Conservation (phyloP, 1,140 invertebrate genomes). For the Cyrtorhinus lividipennis region DNA sequence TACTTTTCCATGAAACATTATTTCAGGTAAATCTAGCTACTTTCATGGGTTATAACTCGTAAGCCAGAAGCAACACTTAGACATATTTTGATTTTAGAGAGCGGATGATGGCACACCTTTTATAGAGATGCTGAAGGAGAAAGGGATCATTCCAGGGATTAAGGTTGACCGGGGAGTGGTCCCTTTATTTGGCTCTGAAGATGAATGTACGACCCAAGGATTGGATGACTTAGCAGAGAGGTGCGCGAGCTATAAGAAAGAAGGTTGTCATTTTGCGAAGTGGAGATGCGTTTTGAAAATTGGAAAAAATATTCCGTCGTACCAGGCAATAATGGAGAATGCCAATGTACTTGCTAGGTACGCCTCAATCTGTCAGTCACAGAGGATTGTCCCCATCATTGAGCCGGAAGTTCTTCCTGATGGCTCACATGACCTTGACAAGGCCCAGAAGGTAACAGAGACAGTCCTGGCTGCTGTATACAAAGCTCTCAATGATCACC, state of each 20-base stretch:
- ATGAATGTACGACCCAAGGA: slow-evolving; percentile 93
- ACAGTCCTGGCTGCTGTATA: too few relatives aligned
- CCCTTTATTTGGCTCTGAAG: slow-evolving; percentile 64
- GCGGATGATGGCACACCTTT: slow-evolving; percentile 72
- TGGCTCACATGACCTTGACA: slow-evolving; percentile 83
- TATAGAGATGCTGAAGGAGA: slow-evolving; percentile 61
- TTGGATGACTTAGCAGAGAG: slow-evolving; percentile 86
- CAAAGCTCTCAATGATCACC: too few relatives aligned
- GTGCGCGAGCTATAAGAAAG: slow-evolving; percentile 96
- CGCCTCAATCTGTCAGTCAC: slow-evolving; percentile 89
- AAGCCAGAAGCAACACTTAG: too few relatives aligned
- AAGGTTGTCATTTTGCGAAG: slow-evolving; percentile 92
- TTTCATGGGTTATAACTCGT: too few relatives aligned
- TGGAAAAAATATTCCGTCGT: slow-evolving; percentile 70
- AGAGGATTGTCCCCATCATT: slow-evolving; percentile 83
- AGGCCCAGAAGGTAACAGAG: slow-evolving; percentile 90
- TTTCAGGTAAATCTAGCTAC: slow-evolving; percentile 47
- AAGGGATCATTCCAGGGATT: slow-evolving; percentile 80
- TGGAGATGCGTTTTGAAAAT: slow-evolving; percentile 97
- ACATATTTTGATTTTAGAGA: slow-evolving; percentile 53
- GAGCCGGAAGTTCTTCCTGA: slow-evolving; percentile 84
- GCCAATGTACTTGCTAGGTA: slow-evolving; percentile 86
- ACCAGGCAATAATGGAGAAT: slow-evolving; percentile 81
- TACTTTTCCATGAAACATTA: slow-evolving; percentile 94
- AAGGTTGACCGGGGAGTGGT: slow-evolving; percentile 71